These are phyloP conservation scores for Hermaeophaga mercurialis DNA, from an alignment of 2,888 invertebrate genomes.

Conservation along the genomic window DNA sequence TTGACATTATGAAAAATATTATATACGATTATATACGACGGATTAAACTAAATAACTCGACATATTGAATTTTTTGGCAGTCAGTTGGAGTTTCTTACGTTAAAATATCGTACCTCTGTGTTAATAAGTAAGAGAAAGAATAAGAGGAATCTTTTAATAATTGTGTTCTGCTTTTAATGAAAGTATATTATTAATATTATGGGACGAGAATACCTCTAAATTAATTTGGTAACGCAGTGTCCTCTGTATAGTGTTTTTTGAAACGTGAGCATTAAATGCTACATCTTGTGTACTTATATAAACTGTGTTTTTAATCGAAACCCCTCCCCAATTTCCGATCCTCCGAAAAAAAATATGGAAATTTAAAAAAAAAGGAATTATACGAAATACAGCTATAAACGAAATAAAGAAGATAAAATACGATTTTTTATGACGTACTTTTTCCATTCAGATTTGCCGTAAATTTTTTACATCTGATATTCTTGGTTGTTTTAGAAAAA, in stretches of 20 bases:
- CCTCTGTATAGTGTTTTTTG: constrained; percentile 61
- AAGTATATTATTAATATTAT: constrained; percentile 56
- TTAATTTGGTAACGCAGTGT: constrained; percentile 59
- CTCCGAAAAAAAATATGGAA: not conserved
- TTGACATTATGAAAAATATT: too few relatives aligned
- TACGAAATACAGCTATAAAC: too few relatives aligned
- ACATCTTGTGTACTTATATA: constrained; percentile 61
- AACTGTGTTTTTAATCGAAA: constrained; percentile 51
- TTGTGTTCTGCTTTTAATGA: constrained; percentile 61
- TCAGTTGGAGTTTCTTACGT: constrained; percentile 30
- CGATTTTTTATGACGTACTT: too few relatives aligned
- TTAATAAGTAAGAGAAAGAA: constrained; percentile 53
- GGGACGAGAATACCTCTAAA: constrained; percentile 59
- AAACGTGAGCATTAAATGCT: constrained; percentile 61
- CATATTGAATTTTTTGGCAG: not conserved
- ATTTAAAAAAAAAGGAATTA: too few relatives aligned
- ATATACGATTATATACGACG: too few relatives aligned
- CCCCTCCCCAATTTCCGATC: constrained; percentile 16
- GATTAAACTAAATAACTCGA: not conserved
- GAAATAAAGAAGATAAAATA: too few relatives aligned
- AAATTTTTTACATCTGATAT: too few relatives aligned
- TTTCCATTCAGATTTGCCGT: too few relatives aligned
- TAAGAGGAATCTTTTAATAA: constrained; percentile 54
- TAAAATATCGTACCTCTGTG: constrained; percentile 59
- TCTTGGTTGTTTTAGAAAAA: too few relatives aligned